These are phyloP conservation scores for Coremacera marginata DNA, from an alignment of 2,888 invertebrate species.

Conservation along the genomic window DNA sequence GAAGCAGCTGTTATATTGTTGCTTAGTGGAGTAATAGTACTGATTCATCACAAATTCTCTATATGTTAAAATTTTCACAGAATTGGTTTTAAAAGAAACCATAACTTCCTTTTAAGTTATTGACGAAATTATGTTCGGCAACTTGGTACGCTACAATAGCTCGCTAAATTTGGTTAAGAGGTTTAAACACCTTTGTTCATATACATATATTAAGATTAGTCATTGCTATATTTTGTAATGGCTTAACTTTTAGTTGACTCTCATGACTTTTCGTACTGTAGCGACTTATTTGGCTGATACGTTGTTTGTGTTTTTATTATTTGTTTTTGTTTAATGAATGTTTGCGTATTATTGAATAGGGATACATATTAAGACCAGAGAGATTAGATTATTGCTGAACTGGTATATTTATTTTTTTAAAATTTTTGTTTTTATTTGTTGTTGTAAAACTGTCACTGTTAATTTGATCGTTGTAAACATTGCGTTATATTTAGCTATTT, in stretches of 20 bases:
- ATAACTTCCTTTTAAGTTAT: too few species aligned
- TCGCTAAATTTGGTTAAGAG: background rate
- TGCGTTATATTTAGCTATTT: background rate
- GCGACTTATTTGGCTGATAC: background rate
- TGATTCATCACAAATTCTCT: too few species aligned
- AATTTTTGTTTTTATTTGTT: too few species aligned
- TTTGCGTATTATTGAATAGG: background rate
- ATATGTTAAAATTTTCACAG: too few species aligned
- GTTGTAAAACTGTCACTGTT: background rate
- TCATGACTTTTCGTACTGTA: conserved; percentile 7
- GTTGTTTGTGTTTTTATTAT: background rate
- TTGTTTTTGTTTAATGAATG: background rate
- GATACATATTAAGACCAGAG: background rate
- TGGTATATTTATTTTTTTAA: background rate
- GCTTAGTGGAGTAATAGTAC: too few species aligned
- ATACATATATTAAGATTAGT: background rate
- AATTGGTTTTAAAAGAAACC: too few species aligned
- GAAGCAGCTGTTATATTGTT: too few species aligned
- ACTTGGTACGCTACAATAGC: background rate
- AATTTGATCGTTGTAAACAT: background rate
- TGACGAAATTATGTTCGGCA: too few species aligned
- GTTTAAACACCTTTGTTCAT: background rate
- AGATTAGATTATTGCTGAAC: conserved; percentile 14
- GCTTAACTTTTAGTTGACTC: background rate
- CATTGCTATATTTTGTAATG: background rate